Evolutionary conservation across 2,113 vertebrate species (phyloP).

Genomic region (Setophaga petechia): DNA sequence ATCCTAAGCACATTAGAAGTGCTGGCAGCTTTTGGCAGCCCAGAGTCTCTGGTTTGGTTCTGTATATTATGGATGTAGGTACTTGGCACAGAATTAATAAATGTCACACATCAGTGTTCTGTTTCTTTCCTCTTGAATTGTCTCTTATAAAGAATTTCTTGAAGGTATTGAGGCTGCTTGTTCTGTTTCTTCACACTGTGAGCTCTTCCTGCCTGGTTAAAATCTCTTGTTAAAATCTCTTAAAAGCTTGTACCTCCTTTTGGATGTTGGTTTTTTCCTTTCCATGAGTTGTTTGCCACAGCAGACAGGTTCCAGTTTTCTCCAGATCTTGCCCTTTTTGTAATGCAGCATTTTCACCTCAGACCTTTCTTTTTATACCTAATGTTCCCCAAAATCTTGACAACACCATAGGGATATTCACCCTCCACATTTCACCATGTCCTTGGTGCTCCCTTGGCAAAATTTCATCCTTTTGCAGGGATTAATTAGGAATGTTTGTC

Average conservation of each 20-base stretch:
- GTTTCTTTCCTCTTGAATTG: neutral
- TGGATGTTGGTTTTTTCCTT: neutral
- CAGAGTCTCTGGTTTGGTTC: neutral
- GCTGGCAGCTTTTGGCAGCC: neutral
- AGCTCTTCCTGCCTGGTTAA: neutral
- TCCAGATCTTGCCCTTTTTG: neutral
- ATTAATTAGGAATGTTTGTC: neutral
- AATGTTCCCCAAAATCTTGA: neutral
- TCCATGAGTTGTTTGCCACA: neutral
- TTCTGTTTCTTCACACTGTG: neutral
- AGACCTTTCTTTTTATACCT: neutral
- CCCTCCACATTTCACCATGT: neutral
- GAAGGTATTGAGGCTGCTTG: neutral
- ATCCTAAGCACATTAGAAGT: rapidly evolving
- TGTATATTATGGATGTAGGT: rapidly evolving
- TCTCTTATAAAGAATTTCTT: neutral
- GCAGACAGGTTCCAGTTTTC: neutral
- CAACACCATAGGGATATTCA: rapidly evolving
- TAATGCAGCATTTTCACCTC: neutral
- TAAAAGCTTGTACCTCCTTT: neutral
- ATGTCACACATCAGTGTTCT: neutral
- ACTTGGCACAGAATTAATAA: neutral
- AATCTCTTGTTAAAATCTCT: neutral
- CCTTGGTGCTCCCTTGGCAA: neutral
- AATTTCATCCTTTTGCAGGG: neutral